A percentile compares a stretch with the other conserved stretches of the same genome.
phyloP scores from a whole-genome alignment of 2,888 invertebrate species.

The Drosophila eohydei region DNA sequence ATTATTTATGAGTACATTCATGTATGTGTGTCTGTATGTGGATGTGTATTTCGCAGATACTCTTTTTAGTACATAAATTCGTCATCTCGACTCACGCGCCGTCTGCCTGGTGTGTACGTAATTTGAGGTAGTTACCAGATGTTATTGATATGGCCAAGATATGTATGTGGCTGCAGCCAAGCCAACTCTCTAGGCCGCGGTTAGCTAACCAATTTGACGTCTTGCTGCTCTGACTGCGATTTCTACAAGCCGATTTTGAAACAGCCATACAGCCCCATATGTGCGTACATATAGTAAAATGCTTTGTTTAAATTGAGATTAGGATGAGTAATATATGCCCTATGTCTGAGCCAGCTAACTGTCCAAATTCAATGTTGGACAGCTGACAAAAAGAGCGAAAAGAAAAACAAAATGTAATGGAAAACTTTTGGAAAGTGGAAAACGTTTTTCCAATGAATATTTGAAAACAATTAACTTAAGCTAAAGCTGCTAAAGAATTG shows the following conservation, averaged over 20 bases:
- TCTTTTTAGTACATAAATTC: constrained; percentile 20
- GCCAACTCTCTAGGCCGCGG: constrained; percentile 39
- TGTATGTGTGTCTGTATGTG: neutral
- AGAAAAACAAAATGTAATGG: neutral
- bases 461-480: neutral
- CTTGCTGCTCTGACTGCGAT: constrained; percentile 30
- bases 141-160: constrained; percentile 45
- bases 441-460: neutral
- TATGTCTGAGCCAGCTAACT: neutral
- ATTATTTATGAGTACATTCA: constrained; percentile 28
- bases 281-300: constrained; percentile 27
- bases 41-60: constrained; percentile 28
- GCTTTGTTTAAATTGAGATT: constrained; percentile 42
- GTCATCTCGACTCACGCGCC: constrained; percentile 22
- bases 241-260: constrained; percentile 40
- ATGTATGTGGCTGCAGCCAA: constrained; percentile 7
- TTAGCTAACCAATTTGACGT: constrained; percentile 41
- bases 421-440: neutral
- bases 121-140: constrained; percentile 26
- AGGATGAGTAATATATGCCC: constrained; percentile 16
- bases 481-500: too few species aligned
- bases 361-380: neutral
- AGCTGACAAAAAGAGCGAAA: neutral
- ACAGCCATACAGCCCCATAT: constrained; percentile 9
- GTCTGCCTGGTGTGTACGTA: constrained; percentile 8